A percentile compares a stretch with the other conserved stretches of the same genome.
These are phyloP conservation scores for Cercopithecus mona DNA, from an alignment of 2,113 vertebrate genomes.

Conservation along the genomic window DNA sequence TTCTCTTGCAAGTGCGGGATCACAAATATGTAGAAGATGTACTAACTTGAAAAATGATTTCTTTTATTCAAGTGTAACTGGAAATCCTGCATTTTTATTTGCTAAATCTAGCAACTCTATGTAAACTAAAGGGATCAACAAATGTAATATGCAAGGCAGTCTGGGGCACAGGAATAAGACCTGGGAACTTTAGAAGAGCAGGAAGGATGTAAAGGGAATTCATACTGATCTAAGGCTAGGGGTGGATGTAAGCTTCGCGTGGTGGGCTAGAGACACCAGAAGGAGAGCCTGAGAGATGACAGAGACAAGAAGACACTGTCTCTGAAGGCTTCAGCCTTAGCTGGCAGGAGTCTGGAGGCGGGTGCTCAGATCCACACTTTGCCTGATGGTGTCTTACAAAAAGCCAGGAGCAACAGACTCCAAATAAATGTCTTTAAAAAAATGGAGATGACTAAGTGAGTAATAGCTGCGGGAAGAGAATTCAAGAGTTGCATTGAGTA, in stretches of 20 bases:
- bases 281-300: neutral
- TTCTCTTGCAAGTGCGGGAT: neutral
- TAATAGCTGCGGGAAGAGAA: neutral
- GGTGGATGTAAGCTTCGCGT: fast-evolving
- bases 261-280: neutral
- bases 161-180: neutral
- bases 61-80: neutral
- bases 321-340: neutral
- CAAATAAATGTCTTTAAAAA: conserved; percentile 20
- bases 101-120: neutral
- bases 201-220: neutral
- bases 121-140: neutral
- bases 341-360: neutral
- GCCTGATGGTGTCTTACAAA: neutral
- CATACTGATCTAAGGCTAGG: neutral
- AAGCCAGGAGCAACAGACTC: neutral
- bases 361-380: neutral
- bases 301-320: neutral
- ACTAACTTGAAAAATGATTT: neutral
- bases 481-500: neutral
- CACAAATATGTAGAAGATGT: no score
- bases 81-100: neutral
- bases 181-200: neutral
- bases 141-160: neutral
- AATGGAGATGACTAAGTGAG: neutral